These are phyloP conservation scores for Polydrusus cervinus DNA, from an alignment of 2,888 invertebrate species.

Conservation along the genomic window DNA sequence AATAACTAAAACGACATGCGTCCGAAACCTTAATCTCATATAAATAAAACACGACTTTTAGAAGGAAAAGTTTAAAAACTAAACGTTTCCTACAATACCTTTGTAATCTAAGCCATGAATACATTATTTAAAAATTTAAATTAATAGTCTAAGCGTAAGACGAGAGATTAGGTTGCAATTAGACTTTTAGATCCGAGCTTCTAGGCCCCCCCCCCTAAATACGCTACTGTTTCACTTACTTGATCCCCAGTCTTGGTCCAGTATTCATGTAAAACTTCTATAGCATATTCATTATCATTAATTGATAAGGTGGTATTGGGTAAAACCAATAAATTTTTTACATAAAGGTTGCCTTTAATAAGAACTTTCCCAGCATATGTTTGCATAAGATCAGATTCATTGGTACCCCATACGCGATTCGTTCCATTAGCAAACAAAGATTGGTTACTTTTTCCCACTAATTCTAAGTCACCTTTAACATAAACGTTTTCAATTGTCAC, in stretches of 20 bases:
- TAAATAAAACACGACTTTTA: too few species aligned
- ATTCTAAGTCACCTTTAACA: slow-evolving; percentile 60
- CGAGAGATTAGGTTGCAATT: too few species aligned
- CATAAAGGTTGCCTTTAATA: slow-evolving; percentile 65
- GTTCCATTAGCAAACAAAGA: slow-evolving; percentile 55
- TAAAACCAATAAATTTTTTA: slow-evolving; percentile 61
- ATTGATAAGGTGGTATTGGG: slow-evolving; percentile 59
- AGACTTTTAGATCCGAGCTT: too few species aligned
- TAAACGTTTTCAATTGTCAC: slow-evolving; percentile 62
- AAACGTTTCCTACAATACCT: too few species aligned
- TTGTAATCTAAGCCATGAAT: too few species aligned
- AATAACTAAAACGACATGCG: too few species aligned
- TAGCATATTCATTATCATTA: slow-evolving; percentile 60
- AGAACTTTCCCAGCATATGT: slow-evolving; percentile 65
- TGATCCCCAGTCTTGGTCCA: slow-evolving; percentile 68
- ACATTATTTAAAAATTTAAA: too few species aligned
- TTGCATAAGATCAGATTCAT: slow-evolving; percentile 65
- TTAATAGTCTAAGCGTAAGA: too few species aligned
- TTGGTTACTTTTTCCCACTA: slow-evolving; percentile 58
- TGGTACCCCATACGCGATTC: slow-evolving; percentile 62
- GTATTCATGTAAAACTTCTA: slow-evolving; percentile 60
- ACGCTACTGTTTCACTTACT: slow-evolving; percentile 55
- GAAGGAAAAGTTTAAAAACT: too few species aligned
- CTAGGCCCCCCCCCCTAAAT: too few species aligned
- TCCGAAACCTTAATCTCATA: too few species aligned